These are phyloP conservation scores for Drosophila prolongata DNA, from an alignment of 2,888 invertebrate genomes.

Conservation along the genomic window DNA sequence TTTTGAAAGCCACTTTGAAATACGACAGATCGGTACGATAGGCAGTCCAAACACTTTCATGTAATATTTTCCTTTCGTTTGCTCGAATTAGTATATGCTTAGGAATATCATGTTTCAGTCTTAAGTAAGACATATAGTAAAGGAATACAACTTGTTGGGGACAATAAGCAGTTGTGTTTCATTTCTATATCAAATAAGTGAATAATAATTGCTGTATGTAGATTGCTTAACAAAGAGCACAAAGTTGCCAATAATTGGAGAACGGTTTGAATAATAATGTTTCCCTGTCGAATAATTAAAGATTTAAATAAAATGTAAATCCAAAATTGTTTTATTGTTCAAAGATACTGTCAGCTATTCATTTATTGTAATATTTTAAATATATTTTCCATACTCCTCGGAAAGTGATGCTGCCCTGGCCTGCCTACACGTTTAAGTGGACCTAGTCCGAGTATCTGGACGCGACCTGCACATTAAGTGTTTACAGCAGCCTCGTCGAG, in stretches of 20 bases:
- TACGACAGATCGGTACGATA: background rate
- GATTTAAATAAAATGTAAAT: too few relatives aligned
- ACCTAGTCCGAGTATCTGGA: conserved; percentile 23
- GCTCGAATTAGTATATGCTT: too few relatives aligned
- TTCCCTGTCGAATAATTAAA: too few relatives aligned
- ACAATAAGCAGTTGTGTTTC: background rate
- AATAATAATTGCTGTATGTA: background rate
- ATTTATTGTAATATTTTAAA: too few relatives aligned
- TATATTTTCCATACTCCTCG: background rate
- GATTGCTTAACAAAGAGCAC: too few relatives aligned
- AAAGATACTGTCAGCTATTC: too few relatives aligned
- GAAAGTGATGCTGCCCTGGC: conserved; percentile 15
- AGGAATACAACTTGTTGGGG: too few relatives aligned
- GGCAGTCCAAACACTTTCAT: background rate
- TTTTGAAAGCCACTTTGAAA: background rate
- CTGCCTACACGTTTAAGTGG: conserved; percentile 3
- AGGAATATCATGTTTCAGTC: too few relatives aligned
- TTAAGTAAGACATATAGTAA: too few relatives aligned
- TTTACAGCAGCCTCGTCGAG: conserved; percentile 40
- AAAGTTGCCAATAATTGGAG: too few relatives aligned
- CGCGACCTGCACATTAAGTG: conserved; percentile 54
- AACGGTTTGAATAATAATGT: too few relatives aligned
- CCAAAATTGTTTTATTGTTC: too few relatives aligned
- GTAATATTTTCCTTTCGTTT: background rate
- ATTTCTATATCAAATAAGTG: background rate